Evolutionary conservation across 2,113 vertebrate genomes (phyloP).

Genomic region (Pongo abelii): DNA sequence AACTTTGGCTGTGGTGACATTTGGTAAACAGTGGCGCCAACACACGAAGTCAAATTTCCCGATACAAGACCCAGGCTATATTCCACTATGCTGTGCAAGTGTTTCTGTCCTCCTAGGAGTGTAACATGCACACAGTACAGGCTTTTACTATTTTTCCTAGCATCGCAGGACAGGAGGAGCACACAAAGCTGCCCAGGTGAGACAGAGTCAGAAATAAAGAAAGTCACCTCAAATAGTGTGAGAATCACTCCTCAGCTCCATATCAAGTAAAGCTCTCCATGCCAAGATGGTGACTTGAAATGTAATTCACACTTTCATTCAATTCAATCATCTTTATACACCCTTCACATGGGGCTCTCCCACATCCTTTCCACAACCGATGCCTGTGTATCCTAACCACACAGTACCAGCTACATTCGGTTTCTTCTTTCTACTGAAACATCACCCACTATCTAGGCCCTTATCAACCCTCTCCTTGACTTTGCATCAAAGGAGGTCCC

Average conservation of each 20-base stretch:
- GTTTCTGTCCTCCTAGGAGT: background rate
- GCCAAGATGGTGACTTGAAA: background rate
- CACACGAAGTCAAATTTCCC: background rate
- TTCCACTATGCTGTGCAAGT: background rate
- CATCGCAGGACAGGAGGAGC: background rate
- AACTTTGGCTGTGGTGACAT: background rate
- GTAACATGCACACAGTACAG: background rate
- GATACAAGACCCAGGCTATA: too few species aligned
- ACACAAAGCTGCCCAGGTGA: background rate
- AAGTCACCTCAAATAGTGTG: background rate
- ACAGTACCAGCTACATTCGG: background rate
- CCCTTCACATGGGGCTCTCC: background rate
- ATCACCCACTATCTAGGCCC: background rate
- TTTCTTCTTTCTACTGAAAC: background rate
- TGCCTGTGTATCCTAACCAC: background rate
- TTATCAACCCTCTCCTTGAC: background rate
- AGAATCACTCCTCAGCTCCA: background rate
- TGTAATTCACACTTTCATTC: background rate
- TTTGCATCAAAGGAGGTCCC: background rate
- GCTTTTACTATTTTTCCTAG: background rate
- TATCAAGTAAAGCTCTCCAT: background rate
- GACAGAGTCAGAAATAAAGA: background rate
- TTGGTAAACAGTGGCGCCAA: background rate
- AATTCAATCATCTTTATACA: background rate
- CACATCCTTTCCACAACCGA: background rate